Conservation (phyloP, 2,888 invertebrate genomes). For the Pterobdella sp. region DNA sequence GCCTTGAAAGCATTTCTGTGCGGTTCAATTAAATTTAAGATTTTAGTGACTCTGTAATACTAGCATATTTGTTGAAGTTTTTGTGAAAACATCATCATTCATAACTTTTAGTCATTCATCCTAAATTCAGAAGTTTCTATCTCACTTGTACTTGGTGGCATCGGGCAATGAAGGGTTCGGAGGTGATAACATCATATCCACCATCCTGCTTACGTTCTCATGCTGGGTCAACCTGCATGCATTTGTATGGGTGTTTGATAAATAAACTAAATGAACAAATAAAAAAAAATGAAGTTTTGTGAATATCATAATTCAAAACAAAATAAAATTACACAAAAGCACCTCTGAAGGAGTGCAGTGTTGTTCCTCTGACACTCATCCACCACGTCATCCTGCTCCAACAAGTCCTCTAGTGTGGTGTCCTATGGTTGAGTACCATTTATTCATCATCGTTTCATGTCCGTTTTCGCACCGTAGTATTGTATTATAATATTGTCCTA, state of each 20-base stretch:
- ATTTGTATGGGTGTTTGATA: not conserved
- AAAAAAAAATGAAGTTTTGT: not conserved
- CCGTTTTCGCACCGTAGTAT: too few relatives aligned
- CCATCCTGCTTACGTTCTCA: conserved; percentile 10
- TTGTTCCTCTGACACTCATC: conserved; percentile 90
- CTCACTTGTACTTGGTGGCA: not conserved
- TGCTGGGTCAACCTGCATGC: conserved; percentile 8
- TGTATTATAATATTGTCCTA: too few relatives aligned
- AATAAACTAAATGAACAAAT: not conserved
- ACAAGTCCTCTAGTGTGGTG: conserved; percentile 76
- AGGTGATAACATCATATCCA: not conserved
- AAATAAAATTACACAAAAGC: conserved; percentile 54
- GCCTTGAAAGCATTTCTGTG: not conserved
- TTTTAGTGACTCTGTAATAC: not conserved
- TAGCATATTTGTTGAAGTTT: too few relatives aligned
- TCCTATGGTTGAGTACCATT: conserved; percentile 70
- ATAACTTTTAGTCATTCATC: not conserved
- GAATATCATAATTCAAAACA: not conserved
- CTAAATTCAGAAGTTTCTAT: not conserved
- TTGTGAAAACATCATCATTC: too few relatives aligned
- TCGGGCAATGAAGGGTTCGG: not conserved
- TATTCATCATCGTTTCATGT: too few relatives aligned
- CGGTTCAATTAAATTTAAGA: not conserved
- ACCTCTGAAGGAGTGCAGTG: conserved; percentile 82
- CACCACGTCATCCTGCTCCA: conserved; percentile 88